These are phyloP conservation scores for Hedya salicella DNA, from an alignment of 2,888 invertebrate species.

Conservation along the genomic window DNA sequence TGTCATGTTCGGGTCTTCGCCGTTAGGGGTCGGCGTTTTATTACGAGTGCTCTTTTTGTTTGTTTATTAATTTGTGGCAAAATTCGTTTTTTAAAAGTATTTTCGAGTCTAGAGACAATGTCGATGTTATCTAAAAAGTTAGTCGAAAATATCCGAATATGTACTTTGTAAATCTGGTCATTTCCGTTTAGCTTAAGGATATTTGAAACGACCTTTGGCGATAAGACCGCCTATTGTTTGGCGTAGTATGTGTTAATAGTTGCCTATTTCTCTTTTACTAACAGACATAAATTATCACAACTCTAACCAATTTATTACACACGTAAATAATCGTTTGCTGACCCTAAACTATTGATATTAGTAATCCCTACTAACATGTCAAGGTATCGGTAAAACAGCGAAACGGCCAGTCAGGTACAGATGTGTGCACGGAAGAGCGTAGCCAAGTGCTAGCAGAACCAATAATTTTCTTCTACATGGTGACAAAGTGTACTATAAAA, in stretches of 20 bases:
- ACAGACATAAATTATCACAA: too few species aligned
- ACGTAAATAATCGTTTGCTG: neutral
- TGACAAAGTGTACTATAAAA: too few species aligned
- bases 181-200: too few species aligned
- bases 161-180: too few species aligned
- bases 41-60: conserved; percentile 32
- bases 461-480: too few species aligned
- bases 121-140: too few species aligned
- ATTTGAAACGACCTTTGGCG: too few species aligned
- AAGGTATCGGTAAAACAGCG: conserved; percentile 15
- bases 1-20: conserved; percentile 31
- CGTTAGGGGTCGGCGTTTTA: conserved; percentile 28
- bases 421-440: neutral
- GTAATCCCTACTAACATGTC: conserved; percentile 3
- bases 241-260: too few species aligned
- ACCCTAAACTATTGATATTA: neutral
- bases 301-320: neutral
- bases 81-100: conserved; percentile 1
- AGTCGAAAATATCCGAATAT: too few species aligned
- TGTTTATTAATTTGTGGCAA: conserved; percentile 17
- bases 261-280: too few species aligned
- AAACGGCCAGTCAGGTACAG: conserved; percentile 11
- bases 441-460: neutral
- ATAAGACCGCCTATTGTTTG: too few species aligned
- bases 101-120: too few species aligned